phyloP scores from a whole-genome alignment of 2,797 vertebrate genomes.

The Masticophis lateralis region DNA sequence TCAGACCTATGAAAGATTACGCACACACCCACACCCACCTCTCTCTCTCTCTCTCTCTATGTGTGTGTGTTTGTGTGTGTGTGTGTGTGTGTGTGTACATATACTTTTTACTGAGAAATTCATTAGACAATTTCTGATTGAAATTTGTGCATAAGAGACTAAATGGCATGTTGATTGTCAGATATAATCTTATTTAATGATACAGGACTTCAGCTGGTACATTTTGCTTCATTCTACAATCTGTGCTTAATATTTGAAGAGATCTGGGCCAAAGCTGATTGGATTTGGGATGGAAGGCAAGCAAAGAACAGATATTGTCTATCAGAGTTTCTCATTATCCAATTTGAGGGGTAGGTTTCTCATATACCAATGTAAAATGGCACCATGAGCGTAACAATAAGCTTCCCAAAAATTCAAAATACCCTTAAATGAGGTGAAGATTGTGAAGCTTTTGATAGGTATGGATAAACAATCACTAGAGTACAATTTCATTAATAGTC shows the following conservation, averaged over 20 bases:
- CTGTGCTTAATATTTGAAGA: not conserved
- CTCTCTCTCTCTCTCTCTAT: too few species aligned
- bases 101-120: conserved; percentile 21
- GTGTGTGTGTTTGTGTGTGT: not conserved
- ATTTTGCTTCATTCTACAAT: not conserved
- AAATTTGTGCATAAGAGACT: not conserved
- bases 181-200: not conserved
- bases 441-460: conserved; percentile 6
- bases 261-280: not conserved
- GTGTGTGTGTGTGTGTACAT: not conserved
- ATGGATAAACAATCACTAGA: not conserved
- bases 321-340: not conserved
- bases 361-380: not conserved
- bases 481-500: not conserved
- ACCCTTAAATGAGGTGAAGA: not conserved
- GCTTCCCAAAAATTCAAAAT: not conserved
- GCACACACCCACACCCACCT: too few species aligned
- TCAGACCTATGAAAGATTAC: not conserved
- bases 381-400: not conserved
- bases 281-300: not conserved
- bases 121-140: not conserved
- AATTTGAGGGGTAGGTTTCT: not conserved
- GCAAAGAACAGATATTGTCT: not conserved
- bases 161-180: not conserved
- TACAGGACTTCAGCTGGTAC: not conserved